These are phyloP conservation scores for Mesoclemmys tuberculata DNA, from an alignment of 2,113 vertebrate genomes.

Conservation along the genomic window DNA sequence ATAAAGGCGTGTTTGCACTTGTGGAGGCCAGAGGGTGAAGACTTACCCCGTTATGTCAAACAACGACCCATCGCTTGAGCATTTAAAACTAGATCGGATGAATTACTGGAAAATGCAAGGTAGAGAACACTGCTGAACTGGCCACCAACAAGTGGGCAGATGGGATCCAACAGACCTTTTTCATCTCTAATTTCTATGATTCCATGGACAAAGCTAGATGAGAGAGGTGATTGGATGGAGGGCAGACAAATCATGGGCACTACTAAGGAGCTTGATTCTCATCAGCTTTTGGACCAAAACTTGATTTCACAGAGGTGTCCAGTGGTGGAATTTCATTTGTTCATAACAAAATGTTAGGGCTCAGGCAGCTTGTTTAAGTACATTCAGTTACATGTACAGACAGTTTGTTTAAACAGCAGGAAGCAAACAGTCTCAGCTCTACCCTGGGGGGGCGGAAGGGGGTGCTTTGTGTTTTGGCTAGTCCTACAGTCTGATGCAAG, in stretches of 20 bases:
- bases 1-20: neutral
- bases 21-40: neutral
- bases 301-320: constrained; percentile 31
- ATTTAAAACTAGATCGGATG: neutral
- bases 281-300: neutral
- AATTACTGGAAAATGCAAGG: neutral
- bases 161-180: neutral
- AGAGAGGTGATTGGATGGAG: constrained; percentile 17
- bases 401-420: neutral
- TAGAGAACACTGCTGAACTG: neutral
- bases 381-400: neutral
- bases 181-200: neutral
- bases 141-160: neutral
- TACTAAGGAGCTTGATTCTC: neutral
- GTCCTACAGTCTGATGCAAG: neutral
- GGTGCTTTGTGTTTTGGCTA: neutral
- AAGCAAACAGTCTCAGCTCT: neutral
- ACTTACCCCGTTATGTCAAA: neutral
- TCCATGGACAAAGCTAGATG: fast-evolving
- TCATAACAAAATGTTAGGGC: neutral
- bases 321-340: constrained; percentile 47
- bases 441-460: fast-evolving
- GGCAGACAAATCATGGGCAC: neutral
- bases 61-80: neutral
- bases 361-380: neutral